Percentiles rank a stretch among this genome's conserved stretches.
Conservation (phyloP, 2,797 vertebrate genomes). For the Triplophysa bombifrons region DNA sequence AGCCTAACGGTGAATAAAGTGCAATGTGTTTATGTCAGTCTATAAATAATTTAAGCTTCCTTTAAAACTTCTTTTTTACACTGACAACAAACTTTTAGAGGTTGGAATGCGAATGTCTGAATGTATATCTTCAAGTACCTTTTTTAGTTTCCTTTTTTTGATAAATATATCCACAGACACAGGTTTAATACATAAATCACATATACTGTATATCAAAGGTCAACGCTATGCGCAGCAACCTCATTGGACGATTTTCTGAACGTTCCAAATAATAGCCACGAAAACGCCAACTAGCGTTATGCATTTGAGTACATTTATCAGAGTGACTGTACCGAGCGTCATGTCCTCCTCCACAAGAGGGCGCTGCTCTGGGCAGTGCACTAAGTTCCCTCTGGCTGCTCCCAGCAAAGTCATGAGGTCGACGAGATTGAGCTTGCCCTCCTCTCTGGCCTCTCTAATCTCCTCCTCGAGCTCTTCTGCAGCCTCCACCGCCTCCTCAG, state of each 20-base stretch:
- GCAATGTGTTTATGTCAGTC: background rate
- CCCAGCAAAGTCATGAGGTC: constrained; percentile 96
- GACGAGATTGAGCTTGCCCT: constrained; percentile 85
- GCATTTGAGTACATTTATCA: constrained; percentile 79
- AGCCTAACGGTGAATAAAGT: background rate
- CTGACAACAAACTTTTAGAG: background rate
- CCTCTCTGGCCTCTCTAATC: constrained; percentile 76
- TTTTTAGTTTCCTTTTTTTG: background rate
- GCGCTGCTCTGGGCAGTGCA: constrained; percentile 76
- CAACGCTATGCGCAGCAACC: background rate
- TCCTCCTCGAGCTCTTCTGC: constrained; percentile 76
- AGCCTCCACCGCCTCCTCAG: constrained; percentile 74
- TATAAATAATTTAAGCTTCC: constrained; percentile 64
- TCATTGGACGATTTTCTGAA: constrained; percentile 78
- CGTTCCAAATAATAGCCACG: constrained; percentile 79
- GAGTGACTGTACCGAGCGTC: constrained; percentile 80
- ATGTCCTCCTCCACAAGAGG: constrained; percentile 80
- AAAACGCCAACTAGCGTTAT: constrained; percentile 74
- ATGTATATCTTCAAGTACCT: background rate
- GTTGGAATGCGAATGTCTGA: background rate
- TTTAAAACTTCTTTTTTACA: constrained; percentile 58
- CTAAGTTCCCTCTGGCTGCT: constrained; percentile 80
- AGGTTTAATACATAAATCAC: background rate
- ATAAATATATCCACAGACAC: background rate
- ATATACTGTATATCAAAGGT: background rate